A percentile compares a stretch with the other conserved stretches of the same genome.
These are phyloP conservation scores for Heterodera carotae DNA, from an alignment of 1,140 invertebrate species.

Conservation along the genomic window DNA sequence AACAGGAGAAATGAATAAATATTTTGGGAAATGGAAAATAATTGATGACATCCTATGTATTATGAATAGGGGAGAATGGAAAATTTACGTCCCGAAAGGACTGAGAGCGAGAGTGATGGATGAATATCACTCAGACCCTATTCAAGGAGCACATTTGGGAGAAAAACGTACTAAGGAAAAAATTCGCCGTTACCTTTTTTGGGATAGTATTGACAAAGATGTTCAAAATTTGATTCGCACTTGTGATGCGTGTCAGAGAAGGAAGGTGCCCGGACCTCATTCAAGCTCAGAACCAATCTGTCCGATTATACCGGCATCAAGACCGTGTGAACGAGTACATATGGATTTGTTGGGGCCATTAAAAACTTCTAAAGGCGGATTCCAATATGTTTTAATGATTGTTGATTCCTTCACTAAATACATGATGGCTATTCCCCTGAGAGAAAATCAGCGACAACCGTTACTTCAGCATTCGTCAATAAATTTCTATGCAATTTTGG, in stretches of 20 bases:
- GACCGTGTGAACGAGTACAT: conserved; percentile 1
- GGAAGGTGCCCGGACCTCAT: conserved; percentile 8
- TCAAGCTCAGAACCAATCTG: not conserved
- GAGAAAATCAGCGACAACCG: conserved; percentile 25
- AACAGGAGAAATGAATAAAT: conserved; percentile 1
- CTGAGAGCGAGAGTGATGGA: conserved; percentile 20
- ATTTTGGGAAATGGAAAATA: no score
- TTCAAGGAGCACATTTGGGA: conserved; percentile 25
- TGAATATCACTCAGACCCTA: conserved; percentile 18
- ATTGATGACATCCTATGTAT: no score
- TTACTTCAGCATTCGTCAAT: not conserved
- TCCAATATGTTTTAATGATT: conserved; percentile 15
- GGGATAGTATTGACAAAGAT: conserved; percentile 9
- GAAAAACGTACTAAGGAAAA: not conserved
- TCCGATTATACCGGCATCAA: not conserved
- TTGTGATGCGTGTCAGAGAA: conserved; percentile 19
- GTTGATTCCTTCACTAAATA: conserved; percentile 25
- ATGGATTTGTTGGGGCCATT: conserved; percentile 7
- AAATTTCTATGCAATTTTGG: conserved; percentile 9
- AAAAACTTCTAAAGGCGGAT: not conserved
- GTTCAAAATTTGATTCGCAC: conserved; percentile 8
- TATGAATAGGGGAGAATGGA: no score
- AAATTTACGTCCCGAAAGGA: conserved; percentile 18
- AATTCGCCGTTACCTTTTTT: conserved; percentile 6
- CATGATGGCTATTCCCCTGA: conserved; percentile 3